These are phyloP conservation scores for Cyphomyrus plagiostoma DNA, from an alignment of 2,113 vertebrate species.

Conservation along the genomic window DNA sequence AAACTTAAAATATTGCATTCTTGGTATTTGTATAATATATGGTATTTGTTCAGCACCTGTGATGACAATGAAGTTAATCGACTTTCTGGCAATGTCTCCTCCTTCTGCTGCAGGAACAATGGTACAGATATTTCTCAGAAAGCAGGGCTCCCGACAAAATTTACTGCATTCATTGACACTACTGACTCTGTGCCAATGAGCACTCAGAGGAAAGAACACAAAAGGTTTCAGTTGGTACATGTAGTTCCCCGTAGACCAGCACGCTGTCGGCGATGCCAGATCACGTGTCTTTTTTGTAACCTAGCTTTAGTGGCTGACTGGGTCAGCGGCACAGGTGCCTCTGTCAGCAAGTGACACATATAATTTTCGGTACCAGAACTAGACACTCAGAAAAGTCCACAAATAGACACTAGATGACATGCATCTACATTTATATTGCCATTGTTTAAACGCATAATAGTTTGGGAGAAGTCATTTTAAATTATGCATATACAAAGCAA, in stretches of 20 bases:
- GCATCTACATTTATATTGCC: background rate
- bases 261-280: background rate
- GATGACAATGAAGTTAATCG: background rate
- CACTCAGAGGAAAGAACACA: background rate
- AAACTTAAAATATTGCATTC: background rate
- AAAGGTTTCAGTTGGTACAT: background rate
- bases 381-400: background rate
- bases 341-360: background rate
- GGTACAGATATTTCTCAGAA: constrained; percentile 7
- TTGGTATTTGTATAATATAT: background rate
- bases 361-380: background rate
- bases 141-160: background rate
- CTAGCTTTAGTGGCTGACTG: background rate
- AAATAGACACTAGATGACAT: background rate
- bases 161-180: background rate
- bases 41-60: background rate
- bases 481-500: background rate
- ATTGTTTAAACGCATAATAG: background rate
- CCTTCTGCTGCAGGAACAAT: background rate
- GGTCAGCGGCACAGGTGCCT: background rate
- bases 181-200: background rate
- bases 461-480: background rate
- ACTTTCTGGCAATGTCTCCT: background rate
- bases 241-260: background rate
- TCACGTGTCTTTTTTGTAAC: background rate